A percentile compares a stretch with the other conserved stretches of the same genome.
Evolutionary conservation across 2,888 invertebrate species (phyloP).

Genomic region (Troides oblongomaculatus): DNA sequence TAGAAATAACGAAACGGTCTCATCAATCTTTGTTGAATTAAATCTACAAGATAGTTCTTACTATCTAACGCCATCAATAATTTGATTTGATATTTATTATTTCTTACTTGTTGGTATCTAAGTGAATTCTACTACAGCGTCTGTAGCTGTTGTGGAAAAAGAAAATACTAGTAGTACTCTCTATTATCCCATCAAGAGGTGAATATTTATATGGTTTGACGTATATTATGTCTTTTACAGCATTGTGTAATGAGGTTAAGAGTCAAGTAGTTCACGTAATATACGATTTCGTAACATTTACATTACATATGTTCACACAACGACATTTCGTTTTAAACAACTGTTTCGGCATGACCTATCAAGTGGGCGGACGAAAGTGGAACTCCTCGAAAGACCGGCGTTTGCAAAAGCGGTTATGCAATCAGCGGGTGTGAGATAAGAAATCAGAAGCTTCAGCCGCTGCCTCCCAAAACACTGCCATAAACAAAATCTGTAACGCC

Average conservation of each 20-base stretch:
- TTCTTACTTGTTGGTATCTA: too few relatives aligned
- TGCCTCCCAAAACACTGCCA: conserved; percentile 11
- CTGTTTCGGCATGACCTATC: conserved; percentile 1
- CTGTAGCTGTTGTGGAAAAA: too few relatives aligned
- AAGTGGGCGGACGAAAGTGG: conserved; percentile 15
- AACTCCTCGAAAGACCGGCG: conserved; percentile 17
- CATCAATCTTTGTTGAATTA: too few relatives aligned
- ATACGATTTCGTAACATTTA: not conserved
- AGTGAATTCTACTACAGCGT: too few relatives aligned
- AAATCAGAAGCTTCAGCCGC: conserved; percentile 20
- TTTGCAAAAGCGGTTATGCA: conserved; percentile 21
- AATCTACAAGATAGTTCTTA: too few relatives aligned
- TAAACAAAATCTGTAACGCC: conserved; percentile 10
- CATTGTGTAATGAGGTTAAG: not conserved
- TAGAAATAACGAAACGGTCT: too few relatives aligned
- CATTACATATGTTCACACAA: not conserved
- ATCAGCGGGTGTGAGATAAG: conserved; percentile 21
- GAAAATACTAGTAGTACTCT: too few relatives aligned
- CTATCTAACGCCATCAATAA: too few relatives aligned
- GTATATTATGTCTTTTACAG: not conserved
- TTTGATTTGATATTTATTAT: too few relatives aligned
- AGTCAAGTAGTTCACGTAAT: not conserved
- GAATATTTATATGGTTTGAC: too few relatives aligned
- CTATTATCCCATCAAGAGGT: too few relatives aligned
- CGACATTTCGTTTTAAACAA: not conserved